Evolutionary conservation across 2,888 invertebrate genomes (phyloP).

Genomic region (Eudasyphora cyanicolor): DNA sequence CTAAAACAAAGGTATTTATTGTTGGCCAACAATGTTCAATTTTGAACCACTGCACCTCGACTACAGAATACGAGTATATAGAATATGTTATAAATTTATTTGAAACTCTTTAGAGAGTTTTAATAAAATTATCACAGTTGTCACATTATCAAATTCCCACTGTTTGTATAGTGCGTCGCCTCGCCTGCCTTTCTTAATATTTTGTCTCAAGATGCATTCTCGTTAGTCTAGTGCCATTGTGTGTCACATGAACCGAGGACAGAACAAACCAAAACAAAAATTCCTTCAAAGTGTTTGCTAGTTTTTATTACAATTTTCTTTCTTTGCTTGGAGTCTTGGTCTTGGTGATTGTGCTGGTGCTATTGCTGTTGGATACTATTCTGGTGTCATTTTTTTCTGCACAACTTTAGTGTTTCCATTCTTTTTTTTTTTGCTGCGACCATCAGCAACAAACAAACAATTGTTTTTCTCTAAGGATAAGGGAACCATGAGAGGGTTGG

Average conservation of each 20-base stretch:
- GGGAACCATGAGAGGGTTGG: neutral
- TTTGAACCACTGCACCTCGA: no score
- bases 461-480: neutral
- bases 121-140: neutral
- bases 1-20: no score
- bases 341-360: no score
- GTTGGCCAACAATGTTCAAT: no score
- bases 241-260: slow-evolving; percentile 23
- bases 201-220: slow-evolving; percentile 11
- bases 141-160: neutral
- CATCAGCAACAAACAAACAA: neutral
- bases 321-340: neutral
- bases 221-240: slow-evolving; percentile 9
- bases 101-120: no score
- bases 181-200: neutral
- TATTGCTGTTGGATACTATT: neutral
- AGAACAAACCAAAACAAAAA: slow-evolving; percentile 20
- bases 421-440: neutral
- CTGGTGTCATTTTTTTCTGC: neutral
- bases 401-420: no score
- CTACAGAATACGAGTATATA: no score
- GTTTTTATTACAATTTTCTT: slow-evolving; percentile 16
- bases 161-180: neutral
- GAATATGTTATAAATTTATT: no score
- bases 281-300: neutral